Percentiles rank a stretch among this genome's conserved stretches.
Evolutionary conservation across 2,113 vertebrate species (phyloP).

Genomic region (Misgurnus anguillicaudatus): DNA sequence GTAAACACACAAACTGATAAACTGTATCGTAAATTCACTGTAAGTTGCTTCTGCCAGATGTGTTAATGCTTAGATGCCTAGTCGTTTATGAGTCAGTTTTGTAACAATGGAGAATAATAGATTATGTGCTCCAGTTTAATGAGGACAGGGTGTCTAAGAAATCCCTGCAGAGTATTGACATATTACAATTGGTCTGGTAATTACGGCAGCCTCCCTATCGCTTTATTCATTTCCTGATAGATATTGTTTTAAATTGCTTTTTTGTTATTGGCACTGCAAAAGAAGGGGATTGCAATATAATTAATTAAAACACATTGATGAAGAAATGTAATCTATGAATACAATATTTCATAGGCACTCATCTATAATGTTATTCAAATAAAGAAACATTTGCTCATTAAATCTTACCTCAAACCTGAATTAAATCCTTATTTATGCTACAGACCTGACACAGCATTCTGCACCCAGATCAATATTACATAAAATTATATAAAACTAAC

Average conservation of each 20-base stretch:
- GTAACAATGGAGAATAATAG: slow-evolving; percentile 3
- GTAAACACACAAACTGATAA: too few species aligned
- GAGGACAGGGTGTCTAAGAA: slow-evolving; percentile 12
- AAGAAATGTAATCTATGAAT: too few species aligned
- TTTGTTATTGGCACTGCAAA: not conserved
- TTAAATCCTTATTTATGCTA: not conserved
- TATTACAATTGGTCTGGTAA: not conserved
- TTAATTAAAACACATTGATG: slow-evolving; percentile 34
- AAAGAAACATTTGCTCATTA: not conserved
- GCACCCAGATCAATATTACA: too few species aligned
- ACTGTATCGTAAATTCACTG: too few species aligned
- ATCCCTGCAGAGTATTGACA: not conserved
- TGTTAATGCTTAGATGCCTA: too few species aligned
- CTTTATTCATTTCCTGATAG: not conserved
- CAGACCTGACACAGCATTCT: too few species aligned
- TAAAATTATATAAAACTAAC: too few species aligned
- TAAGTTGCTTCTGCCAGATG: too few species aligned
- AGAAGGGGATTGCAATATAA: slow-evolving; percentile 37
- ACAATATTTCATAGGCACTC: not conserved
- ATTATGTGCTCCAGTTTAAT: not conserved
- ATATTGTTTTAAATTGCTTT: slow-evolving; percentile 6
- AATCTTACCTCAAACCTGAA: not conserved
- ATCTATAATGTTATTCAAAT: not conserved
- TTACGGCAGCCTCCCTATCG: slow-evolving; percentile 2
- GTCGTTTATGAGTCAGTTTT: not conserved